These are phyloP conservation scores for Syngnathus typhle DNA, from an alignment of 2,113 vertebrate genomes.

Conservation along the genomic window DNA sequence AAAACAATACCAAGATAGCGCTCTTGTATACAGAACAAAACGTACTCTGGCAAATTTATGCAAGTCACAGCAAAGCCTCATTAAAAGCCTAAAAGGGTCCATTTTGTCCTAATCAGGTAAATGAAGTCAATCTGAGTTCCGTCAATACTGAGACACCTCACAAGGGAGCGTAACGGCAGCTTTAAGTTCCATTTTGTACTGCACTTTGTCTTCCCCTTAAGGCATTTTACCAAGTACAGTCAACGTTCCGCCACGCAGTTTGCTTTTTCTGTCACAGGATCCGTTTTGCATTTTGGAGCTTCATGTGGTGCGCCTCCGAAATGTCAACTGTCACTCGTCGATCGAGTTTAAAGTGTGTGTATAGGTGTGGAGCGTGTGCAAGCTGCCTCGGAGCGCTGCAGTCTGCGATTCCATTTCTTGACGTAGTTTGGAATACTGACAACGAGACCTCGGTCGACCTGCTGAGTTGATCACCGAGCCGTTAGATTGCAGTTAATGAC, in stretches of 20 bases:
- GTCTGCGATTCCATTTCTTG: neutral
- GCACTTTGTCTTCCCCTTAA: neutral
- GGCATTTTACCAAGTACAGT: neutral
- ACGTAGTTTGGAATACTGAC: neutral
- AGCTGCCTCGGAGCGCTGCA: neutral
- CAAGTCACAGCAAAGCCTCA: neutral
- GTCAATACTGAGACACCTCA: constrained; percentile 16
- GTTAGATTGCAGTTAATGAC: too few species aligned
- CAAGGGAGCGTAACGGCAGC: constrained; percentile 6
- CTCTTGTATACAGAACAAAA: neutral
- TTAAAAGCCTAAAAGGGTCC: neutral
- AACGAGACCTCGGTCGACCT: neutral
- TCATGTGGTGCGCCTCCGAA: neutral
- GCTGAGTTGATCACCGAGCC: neutral
- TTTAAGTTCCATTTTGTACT: neutral
- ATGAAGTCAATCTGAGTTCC: constrained; percentile 3
- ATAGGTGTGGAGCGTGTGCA: neutral
- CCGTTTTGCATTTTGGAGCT: neutral
- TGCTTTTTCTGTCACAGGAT: constrained; percentile 14
- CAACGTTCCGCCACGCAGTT: constrained; percentile 1
- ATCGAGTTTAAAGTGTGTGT: constrained; percentile 5
- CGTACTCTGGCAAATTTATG: neutral
- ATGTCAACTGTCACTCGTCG: constrained; percentile 9
- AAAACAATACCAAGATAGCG: too few species aligned
- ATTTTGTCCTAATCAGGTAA: neutral